Conservation (phyloP, 2,888 invertebrate species). For the Empis stercorea region DNA sequence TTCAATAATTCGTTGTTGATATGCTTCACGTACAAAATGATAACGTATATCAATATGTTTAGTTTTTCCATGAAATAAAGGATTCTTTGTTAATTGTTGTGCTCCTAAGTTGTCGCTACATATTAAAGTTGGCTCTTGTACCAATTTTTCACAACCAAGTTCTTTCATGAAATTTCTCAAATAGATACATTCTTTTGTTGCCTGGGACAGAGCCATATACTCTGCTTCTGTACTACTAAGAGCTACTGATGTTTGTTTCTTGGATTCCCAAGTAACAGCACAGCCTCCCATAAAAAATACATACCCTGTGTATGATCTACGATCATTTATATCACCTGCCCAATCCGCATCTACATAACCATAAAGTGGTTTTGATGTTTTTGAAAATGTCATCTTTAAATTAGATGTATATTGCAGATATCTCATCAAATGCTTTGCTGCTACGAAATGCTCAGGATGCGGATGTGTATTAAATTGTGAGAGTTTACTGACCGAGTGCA, state of each 20-base stretch:
- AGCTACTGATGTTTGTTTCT: conserved; percentile 4
- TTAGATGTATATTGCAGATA: conserved; percentile 3
- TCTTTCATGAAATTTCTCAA: not conserved
- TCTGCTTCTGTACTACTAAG: too few relatives aligned
- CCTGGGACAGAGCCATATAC: not conserved
- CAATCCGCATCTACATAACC: conserved; percentile 8
- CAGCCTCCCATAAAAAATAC: conserved; percentile 3
- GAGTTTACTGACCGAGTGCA: conserved; percentile 2
- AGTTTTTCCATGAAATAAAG: conserved; percentile 2
- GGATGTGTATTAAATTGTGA: conserved; percentile 7
- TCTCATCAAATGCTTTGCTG: conserved; percentile 6
- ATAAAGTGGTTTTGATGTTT: not conserved
- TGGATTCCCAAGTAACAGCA: conserved; percentile 4
- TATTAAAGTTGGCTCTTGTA: not conserved
- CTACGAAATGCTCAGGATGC: conserved; percentile 3
- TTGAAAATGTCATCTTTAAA: not conserved
- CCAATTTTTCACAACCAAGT: not conserved
- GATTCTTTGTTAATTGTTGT: conserved; percentile 2
- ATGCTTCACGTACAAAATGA: conserved; percentile 6
- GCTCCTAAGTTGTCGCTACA: conserved; percentile 1
- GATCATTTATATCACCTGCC: conserved; percentile 2
- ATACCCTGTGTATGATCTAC: conserved; percentile 6
- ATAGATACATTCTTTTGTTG: not conserved
- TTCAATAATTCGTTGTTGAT: conserved; percentile 1
- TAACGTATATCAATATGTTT: conserved; percentile 8